Evolutionary conservation across 2,888 invertebrate genomes (phyloP).

Genomic region (Cephonodes hylas): DNA sequence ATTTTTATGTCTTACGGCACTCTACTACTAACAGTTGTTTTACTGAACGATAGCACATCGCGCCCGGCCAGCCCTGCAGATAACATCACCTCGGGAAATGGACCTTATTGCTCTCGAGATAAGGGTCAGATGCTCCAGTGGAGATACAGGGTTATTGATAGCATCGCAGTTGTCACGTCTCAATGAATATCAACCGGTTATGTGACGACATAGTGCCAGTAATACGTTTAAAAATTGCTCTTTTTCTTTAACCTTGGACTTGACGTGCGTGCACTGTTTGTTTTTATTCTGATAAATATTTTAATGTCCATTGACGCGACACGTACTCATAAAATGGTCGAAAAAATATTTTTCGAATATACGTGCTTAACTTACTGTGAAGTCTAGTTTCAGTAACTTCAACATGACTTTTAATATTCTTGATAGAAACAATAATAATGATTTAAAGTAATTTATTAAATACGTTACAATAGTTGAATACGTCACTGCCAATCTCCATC

Average conservation of each 20-base stretch:
- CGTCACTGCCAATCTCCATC: background rate
- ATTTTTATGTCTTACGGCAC: too few species aligned
- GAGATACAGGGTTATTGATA: constrained; percentile 20
- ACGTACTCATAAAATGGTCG: background rate
- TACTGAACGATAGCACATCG: constrained; percentile 37
- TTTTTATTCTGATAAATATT: background rate
- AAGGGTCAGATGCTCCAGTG: constrained; percentile 25
- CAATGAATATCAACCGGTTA: constrained; percentile 61
- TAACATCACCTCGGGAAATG: constrained; percentile 26
- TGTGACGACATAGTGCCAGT: constrained; percentile 16
- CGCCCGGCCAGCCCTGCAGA: constrained; percentile 33
- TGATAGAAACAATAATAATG: too few species aligned
- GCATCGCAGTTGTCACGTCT: constrained; percentile 48
- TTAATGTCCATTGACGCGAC: background rate
- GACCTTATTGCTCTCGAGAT: constrained; percentile 32
- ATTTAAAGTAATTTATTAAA: background rate
- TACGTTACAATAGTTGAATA: background rate
- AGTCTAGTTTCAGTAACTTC: background rate
- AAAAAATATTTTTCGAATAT: background rate
- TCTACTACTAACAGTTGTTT: constrained; percentile 54
- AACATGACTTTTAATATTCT: background rate
- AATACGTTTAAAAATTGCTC: background rate
- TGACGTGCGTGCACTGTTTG: background rate
- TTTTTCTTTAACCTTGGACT: constrained; percentile 7
- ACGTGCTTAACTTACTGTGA: background rate